Percentiles rank a stretch among this genome's conserved stretches.
phyloP scores from a whole-genome alignment of 1,140 invertebrate genomes.

The Lasioglossum baleicum region DNA sequence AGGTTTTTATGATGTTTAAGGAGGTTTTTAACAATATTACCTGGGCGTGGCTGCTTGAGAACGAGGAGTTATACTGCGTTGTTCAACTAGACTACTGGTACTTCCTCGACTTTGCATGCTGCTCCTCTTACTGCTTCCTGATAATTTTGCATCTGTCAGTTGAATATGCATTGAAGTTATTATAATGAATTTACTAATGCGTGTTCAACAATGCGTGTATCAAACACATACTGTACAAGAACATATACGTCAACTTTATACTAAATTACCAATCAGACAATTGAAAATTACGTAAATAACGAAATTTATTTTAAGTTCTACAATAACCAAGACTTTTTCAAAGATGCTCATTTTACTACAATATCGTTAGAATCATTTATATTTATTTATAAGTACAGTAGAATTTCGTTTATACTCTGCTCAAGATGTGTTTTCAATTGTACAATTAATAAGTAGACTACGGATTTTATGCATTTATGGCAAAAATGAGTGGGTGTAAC shows the following conservation, averaged over 20 bases:
- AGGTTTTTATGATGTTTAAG: background rate
- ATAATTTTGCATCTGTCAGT: conserved; percentile 80
- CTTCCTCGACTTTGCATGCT: conserved; percentile 94
- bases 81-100: conserved; percentile 90
- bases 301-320: background rate
- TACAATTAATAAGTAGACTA: no score
- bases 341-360: no score
- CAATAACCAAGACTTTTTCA: no score
- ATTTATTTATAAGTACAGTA: no score
- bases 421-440: no score
- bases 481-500: no score
- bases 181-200: conserved; percentile 30
- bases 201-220: background rate
- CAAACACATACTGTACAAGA: background rate
- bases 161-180: conserved; percentile 53
- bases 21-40: conserved; percentile 70
- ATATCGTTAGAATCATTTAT: no score
- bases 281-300: background rate
- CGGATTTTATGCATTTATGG: no score
- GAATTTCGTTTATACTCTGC: no score
- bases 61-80: conserved; percentile 89
- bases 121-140: conserved; percentile 91
- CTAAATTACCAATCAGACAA: conserved; percentile 1
- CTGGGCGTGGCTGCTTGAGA: conserved; percentile 93
- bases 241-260: background rate